Evolutionary conservation across 2,797 vertebrate genomes (phyloP), one percentile per base, ranked within the genome.

Genomic region (Brachyrhaphis roseni): DNA sequence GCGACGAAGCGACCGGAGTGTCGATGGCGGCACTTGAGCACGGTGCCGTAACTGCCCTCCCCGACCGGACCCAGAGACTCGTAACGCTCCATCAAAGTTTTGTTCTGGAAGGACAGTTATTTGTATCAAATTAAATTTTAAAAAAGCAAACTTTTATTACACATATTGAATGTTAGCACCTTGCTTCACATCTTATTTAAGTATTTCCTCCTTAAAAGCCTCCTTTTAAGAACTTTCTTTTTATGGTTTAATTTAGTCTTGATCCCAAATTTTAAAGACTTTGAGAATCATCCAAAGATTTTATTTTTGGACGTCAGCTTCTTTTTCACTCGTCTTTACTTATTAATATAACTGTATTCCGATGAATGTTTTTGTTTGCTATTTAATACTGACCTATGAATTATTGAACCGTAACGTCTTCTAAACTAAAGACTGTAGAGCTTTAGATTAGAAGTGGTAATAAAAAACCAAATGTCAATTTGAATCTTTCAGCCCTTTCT

Each of bases 1-100:
- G 97, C 97, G 15, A 98, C 97, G 23, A 97, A 94, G 71, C 93
- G 95, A 11, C 97, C 96, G 15, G 71, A 97, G 79, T 97, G 95
- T 74, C 93, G 93, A 83, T 98, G 96, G 0, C 96, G 94, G 78
- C 97, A 98, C 76, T 97, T 97, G 70, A 96, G 95, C 86, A 98
- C 97, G 15, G 96, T 92, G 0, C 97, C 97, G 45, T 97, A 98
- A 74, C 96, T 97, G 31, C 97, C 97, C 84, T 97, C 96, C 13
- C 97, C 97, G 12, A 97, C 93, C 39, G 96, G 84, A n/a, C 96
- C 96, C 62, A 98, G 92, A 78, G 94, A 95, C 92, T 97, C 96
- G 82, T 97, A 98, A 41, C 95, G 96, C 86, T 97, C 97, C 97
- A 98, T 97, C 41, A 4, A 1, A 31, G 72, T 15, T n/a, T 76